Conservation (phyloP, 2,888 invertebrate species). For the Xestia xanthographa region DNA sequence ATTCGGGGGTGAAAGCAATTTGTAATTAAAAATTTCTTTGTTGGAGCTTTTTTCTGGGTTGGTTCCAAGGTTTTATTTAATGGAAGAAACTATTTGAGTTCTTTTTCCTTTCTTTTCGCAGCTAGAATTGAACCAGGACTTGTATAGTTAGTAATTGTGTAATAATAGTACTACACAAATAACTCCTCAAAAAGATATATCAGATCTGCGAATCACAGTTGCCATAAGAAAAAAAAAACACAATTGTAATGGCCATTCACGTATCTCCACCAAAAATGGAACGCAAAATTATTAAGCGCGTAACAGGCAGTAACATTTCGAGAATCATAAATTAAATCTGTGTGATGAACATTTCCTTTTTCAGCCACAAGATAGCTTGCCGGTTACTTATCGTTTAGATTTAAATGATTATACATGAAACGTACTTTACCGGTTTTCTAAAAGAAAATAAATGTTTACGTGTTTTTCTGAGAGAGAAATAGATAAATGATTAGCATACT, state of each 20-base stretch:
- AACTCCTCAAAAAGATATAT: not conserved
- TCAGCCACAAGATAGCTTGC: constrained; percentile 59
- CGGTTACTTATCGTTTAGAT: constrained; percentile 55
- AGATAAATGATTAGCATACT: not conserved
- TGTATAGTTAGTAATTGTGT: not conserved
- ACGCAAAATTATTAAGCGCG: constrained; percentile 61
- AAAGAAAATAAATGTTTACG: constrained; percentile 1
- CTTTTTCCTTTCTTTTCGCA: not conserved
- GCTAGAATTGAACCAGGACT: not conserved
- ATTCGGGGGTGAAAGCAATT: constrained; percentile 29
- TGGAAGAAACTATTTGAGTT: constrained; percentile 23
- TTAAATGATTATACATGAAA: constrained; percentile 39
- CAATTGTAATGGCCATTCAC: not conserved
- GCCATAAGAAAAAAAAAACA: not conserved
- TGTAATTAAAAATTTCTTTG: constrained; percentile 45
- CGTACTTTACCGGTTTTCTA: constrained; percentile 30
- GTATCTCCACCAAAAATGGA: constrained; percentile 48
- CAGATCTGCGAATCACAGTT: not conserved
- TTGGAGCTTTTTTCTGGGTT: constrained; percentile 4
- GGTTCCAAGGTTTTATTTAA: constrained; percentile 7
- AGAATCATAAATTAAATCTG: constrained; percentile 67
- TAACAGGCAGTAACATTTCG: constrained; percentile 63
- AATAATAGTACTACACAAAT: too few relatives aligned
- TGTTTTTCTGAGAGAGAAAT: constrained; percentile 12
- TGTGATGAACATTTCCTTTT: constrained; percentile 67